Conservation (phyloP, 1,140 invertebrate genomes). For the Sarcophaga peregrina region DNA sequence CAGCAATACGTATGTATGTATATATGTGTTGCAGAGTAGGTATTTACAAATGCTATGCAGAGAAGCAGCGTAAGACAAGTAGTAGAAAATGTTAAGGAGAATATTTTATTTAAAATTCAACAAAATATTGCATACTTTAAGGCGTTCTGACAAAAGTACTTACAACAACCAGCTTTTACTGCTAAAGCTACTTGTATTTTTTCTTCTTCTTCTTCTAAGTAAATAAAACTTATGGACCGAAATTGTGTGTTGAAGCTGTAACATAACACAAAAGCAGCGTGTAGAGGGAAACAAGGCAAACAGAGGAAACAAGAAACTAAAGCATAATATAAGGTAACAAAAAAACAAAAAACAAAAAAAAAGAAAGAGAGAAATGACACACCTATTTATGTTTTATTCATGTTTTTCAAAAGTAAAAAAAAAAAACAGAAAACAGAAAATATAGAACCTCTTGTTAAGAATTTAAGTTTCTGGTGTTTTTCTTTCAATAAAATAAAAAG, state of each 20-base stretch:
- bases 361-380: neutral
- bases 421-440: too few relatives aligned
- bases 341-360: neutral
- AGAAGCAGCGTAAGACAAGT: neutral
- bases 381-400: conserved; percentile 23
- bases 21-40: too few relatives aligned
- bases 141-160: neutral
- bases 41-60: too few relatives aligned
- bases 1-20: neutral
- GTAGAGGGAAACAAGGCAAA: too few relatives aligned
- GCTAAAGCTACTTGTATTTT: neutral
- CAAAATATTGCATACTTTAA: conserved; percentile 25
- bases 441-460: neutral
- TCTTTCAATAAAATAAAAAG: neutral
- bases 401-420: neutral
- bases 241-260: neutral
- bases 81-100: conserved; percentile 21
- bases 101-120: conserved; percentile 36
- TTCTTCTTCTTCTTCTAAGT: neutral
- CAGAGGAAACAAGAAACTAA: too few relatives aligned
- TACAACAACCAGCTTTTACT: neutral
- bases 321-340: neutral
- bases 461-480: neutral
- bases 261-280: too few relatives aligned
- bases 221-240: neutral